Conservation (phyloP, 1,140 invertebrate genomes). For the Atopsyche davidsoni region DNA sequence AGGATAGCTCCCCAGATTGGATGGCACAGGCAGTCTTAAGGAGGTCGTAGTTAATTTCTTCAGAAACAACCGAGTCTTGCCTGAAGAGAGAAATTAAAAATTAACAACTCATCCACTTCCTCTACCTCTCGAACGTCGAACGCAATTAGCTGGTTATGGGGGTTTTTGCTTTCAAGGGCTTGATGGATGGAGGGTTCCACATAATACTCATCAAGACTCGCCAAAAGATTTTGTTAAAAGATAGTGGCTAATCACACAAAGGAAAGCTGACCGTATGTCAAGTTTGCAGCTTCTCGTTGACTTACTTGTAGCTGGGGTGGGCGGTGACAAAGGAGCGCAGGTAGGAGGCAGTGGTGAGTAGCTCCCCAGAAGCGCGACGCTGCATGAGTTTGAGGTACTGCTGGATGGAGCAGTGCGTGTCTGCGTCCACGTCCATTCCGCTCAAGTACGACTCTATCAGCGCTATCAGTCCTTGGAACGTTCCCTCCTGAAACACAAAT, state of each 20-base stretch:
- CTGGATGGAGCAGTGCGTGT: slow-evolving; percentile 93
- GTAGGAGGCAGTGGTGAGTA: slow-evolving; percentile 85
- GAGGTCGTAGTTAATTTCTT: slow-evolving; percentile 91
- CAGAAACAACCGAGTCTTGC: slow-evolving; percentile 83
- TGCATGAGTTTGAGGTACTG: slow-evolving; percentile 96
- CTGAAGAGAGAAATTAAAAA: slow-evolving; percentile 44
- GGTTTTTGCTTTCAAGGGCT: too few relatives aligned
- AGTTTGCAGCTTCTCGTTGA: too few relatives aligned
- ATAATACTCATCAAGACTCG: too few relatives aligned
- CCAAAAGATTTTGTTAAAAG: too few relatives aligned
- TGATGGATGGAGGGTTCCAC: too few relatives aligned
- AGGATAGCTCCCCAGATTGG: slow-evolving; percentile 62
- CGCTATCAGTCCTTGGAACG: slow-evolving; percentile 93
- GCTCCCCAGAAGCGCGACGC: slow-evolving; percentile 78
- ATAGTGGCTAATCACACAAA: neutral
- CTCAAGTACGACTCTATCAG: slow-evolving; percentile 89
- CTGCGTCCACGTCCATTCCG: slow-evolving; percentile 92
- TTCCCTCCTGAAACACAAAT: slow-evolving; percentile 54
- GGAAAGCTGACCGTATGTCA: neutral
- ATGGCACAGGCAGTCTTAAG: slow-evolving; percentile 70
- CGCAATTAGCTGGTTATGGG: too few relatives aligned
- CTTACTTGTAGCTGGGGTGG: slow-evolving; percentile 86
- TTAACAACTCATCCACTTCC: slow-evolving; percentile 19
- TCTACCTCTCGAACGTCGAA: too few relatives aligned
- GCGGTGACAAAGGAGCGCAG: slow-evolving; percentile 82